These are phyloP conservation scores for Myrmophylax atrothorax DNA, from an alignment of 2,113 vertebrate species.

Conservation along the genomic window DNA sequence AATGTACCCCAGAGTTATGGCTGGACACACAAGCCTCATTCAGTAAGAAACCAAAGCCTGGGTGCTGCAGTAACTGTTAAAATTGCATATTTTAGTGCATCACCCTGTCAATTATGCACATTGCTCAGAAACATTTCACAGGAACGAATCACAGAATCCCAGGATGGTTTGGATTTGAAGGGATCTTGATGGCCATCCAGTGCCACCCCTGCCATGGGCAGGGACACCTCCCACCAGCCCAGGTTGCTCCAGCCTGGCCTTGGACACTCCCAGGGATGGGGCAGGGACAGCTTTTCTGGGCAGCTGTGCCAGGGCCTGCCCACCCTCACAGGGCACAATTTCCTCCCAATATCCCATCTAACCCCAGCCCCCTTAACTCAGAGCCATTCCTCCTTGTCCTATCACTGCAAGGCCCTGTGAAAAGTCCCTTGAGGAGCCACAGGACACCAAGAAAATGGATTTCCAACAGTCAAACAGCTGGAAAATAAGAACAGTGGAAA, in stretches of 20 bases:
- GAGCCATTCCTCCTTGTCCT: background rate
- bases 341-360: background rate
- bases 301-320: background rate
- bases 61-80: background rate
- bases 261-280: background rate
- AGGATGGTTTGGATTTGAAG: background rate
- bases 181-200: background rate
- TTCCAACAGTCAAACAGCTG: background rate
- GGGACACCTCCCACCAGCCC: background rate
- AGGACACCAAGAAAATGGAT: background rate
- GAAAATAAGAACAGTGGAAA: background rate
- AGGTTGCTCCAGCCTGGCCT: background rate
- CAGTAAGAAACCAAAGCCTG: background rate
- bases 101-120: background rate
- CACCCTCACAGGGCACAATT: background rate
- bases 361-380: background rate
- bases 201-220: background rate
- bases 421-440: background rate
- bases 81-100: background rate
- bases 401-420: background rate
- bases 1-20: background rate
- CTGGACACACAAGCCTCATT: background rate
- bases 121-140: background rate
- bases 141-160: background rate
- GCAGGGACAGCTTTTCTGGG: background rate